Evolutionary conservation across 2,797 vertebrate species (phyloP), one percentile per base, ranked within the genome.

Genomic region (Staurois parvus): DNA sequence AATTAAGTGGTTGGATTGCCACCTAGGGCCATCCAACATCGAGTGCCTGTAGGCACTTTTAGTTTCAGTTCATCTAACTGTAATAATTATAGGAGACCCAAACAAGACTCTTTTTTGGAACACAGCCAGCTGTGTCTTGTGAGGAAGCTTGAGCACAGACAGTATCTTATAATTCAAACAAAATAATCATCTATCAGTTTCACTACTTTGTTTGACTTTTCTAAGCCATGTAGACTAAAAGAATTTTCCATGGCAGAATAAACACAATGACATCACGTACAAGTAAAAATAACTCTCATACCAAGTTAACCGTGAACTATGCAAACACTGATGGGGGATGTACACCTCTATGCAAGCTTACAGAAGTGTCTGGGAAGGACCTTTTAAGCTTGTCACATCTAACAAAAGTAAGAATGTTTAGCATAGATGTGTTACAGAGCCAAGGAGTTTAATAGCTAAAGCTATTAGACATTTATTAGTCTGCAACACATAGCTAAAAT

Each of bases 101-200:
- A 19, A 1, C 15, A 52, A 48, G 17, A 52, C 48, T 19, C 10
- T 52, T 45, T 48, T 52, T 21, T 34, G 30, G 30, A 19, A 34
- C 21, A 34, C 68, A 70, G 68, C 32, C 68, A 37, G 68, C 10
- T 32, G 32, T 32, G 30, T 32, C 30, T 69, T 69, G 67, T 69
- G 66, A 30, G 67, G 28, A 69, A 69, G 30, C 17, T 17, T 30
- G 32, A 8, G 19, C 19, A 32, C 67, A 69, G 67, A 32, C 67
- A 19, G 67, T 69, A 32, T 70, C 68, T 37, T 34, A 4, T n/a
- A 30, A 70, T 34, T 70, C 9, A 70, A 70, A 19, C 37, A 70
- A 52, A 70, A 72, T 15, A 72, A 42, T 42, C 24, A 72, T 72
- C 45, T 76, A 26, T 56, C 42, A 72, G 48, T 62, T 59, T 42